Evolutionary conservation across 1,140 invertebrate species (phyloP).

Genomic region (Bombus superbus): DNA sequence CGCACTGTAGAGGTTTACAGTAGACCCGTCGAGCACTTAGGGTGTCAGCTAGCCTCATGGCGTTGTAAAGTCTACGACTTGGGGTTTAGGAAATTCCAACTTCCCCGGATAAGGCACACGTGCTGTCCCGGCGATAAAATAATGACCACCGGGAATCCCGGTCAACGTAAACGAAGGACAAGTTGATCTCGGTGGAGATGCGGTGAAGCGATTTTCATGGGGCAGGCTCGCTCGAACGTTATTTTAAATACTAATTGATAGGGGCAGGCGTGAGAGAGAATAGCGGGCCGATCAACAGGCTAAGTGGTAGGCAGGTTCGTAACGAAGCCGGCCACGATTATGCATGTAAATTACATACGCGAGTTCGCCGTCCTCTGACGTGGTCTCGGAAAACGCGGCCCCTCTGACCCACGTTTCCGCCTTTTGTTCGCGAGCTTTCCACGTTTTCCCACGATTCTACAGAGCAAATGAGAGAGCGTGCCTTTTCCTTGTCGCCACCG

Average conservation of each 20-base stretch:
- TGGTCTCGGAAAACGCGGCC: neutral
- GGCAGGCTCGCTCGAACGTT: too few relatives aligned
- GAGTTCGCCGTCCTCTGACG: neutral
- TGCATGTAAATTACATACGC: slow-evolving; percentile 59
- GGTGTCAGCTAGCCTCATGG: too few relatives aligned
- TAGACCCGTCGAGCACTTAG: too few relatives aligned
- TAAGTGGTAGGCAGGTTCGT: slow-evolving; percentile 40
- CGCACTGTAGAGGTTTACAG: too few relatives aligned
- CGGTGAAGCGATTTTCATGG: neutral
- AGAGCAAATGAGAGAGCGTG: too few relatives aligned
- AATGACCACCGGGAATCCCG: too few relatives aligned
- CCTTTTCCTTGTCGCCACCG: neutral
- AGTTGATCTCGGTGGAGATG: neutral
- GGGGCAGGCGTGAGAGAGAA: slow-evolving; percentile 44
- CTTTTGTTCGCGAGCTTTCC: slow-evolving; percentile 1
- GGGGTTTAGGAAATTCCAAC: too few relatives aligned
- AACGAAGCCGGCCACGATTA: slow-evolving; percentile 59
- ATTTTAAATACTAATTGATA: slow-evolving; percentile 60
- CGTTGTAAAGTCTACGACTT: too few relatives aligned
- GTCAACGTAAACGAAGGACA: neutral
- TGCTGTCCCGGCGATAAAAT: too few relatives aligned
- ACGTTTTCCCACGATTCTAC: neutral
- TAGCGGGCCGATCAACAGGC: slow-evolving; percentile 58
- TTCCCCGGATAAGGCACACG: too few relatives aligned
- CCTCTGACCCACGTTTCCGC: slow-evolving; percentile 24